Base-by-base conservation (phyloP, 2,797 vertebrate genomes). In the Thalassophryne amazonica region DNA sequence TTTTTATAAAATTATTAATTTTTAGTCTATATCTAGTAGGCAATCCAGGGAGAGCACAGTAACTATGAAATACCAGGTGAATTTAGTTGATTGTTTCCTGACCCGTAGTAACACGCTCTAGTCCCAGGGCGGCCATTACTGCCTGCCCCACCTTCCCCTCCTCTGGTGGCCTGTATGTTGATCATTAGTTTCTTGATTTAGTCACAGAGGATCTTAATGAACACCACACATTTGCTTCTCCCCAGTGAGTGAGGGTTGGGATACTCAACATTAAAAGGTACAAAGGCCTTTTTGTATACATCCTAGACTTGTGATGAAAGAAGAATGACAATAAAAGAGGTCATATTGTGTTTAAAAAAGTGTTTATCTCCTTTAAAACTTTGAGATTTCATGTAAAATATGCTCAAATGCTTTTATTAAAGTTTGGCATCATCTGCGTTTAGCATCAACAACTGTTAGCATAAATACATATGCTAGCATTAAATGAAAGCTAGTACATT, bases 141-240 rank as follows among this genome's bases (percentile, higher is more conserved):
- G 14, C 24, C 52, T 64, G 55, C 60, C 58, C 12, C n/a, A 57
- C 48, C 28, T 2, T 28, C 56, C 53, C 43, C 47, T 64, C 62
- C 83, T 80, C 76, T 40, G 24, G 78, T 69, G 79, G 76, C 76
- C 48, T 19, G 23, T 37, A 45, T 37, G 3, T 50, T 6, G 51
- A 53, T 63, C 72, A 81, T 63, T 20, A 82, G 66, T 67, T 72
- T 63, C 53, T 36, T 77, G 80, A 86, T 84, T 28, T 85, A 83
- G 67, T 83, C 69, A 33, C 74, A 27, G 57, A 76, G 82, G 78
- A 78, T 68, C 69, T 57, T 40, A 16, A 58, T 59, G 60, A 69
- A 69, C 61, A 70, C 70, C 76, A 75, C 39, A 17, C 54, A 54
- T 59, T 47, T 37, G 40, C 42, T 47, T 38, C 57, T 70, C 78